Base-by-base conservation (phyloP, 1,140 invertebrate species). In the Bilobella aurantiaca region DNA sequence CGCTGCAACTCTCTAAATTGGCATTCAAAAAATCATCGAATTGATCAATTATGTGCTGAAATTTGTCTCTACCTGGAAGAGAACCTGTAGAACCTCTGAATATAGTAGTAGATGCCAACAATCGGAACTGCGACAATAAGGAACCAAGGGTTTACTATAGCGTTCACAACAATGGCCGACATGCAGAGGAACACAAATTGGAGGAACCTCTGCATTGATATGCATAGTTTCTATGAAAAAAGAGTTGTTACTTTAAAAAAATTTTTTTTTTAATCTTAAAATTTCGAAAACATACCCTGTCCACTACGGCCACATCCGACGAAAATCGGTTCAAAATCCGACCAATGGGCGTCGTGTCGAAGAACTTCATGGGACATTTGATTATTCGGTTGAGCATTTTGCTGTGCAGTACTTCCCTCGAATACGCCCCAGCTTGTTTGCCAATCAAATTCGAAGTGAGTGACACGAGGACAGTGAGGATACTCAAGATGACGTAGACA, bases 101-200 rank as follows among this genome's bases (percentile, higher is more conserved):
- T 77, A 5, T 78, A 75, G 73, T 86, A 85, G 75, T 88, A 89
- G 64, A 83, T 76, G 3, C 80, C 67, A 46, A 85, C 81, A 2
- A 86, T 84, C 1, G 86, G 86, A 27, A 87, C 65, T 23, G 85
- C 83, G 5, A 85, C 80, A 1, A 85, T 71, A 23, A 89, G 72
- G 64, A 87, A 88, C 85, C 86, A 88, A 1, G 85, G 85, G 14
- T 85, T 86, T 16, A 87, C 81, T 21, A 82, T 78, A 0, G 83
- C 80, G 77, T 89, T 89, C 12, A 90, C 83, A 14, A 88, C 70
- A 63, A 88, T 82, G 3, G 87, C 86, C 1, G 86, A 87, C 1
- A 82, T 75, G 71, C 88, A 90, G 1, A 90, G 77, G 25, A 90
- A 77, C 1, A 84, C 79, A 68, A 90, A 86, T 73, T 87, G 86